Evolutionary conservation across 2,888 invertebrate genomes (phyloP), one percentile per base, ranked within the genome.

Genomic region (Noctua fimbriata): DNA sequence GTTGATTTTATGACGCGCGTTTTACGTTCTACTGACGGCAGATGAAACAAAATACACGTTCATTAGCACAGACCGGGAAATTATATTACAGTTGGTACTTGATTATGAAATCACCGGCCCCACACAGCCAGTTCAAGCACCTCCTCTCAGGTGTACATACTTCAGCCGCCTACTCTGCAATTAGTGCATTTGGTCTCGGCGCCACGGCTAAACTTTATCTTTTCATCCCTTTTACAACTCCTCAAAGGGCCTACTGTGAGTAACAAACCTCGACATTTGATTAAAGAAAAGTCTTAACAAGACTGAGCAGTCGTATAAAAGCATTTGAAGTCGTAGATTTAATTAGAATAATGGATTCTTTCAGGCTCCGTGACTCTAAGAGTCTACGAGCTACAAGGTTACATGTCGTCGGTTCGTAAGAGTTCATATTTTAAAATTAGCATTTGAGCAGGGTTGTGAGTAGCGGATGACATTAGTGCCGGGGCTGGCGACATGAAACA

Each of bases 41-140:
- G 94, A 95, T 94, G 95, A 95, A 96, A 96, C 95, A 95, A 96
- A 96, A 96, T 96, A 95, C 94, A 95, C 94, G 94, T 96, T 96
- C 96, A 95, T 96, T 96, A 96, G 95, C 92, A 94, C 93, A 92
- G 92, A 93, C 93, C 92, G 91, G 93, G 92, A 95, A 95, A 96
- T 96, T 94, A 95, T 94, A 95, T 96, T 95, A 95, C 94, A 92
- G 92, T 91, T 92, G 88, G 94, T 92, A 93, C 94, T 95, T 95
- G 95, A 95, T 95, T 95, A 95, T 95, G 92, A 94, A 94, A 94
- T 94, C 93, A 92, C 90, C 90, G 90, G 90, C 89, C 89, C 90
- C 91, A 90, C 90, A 91, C 90, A 90, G 91, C 89, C 89, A 90
- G 91, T 90, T 92, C 88, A 90, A 92, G 93, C 82, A 89, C 75